Conservation (phyloP, 2,888 invertebrate genomes). For the Hipparchia semele region DNA sequence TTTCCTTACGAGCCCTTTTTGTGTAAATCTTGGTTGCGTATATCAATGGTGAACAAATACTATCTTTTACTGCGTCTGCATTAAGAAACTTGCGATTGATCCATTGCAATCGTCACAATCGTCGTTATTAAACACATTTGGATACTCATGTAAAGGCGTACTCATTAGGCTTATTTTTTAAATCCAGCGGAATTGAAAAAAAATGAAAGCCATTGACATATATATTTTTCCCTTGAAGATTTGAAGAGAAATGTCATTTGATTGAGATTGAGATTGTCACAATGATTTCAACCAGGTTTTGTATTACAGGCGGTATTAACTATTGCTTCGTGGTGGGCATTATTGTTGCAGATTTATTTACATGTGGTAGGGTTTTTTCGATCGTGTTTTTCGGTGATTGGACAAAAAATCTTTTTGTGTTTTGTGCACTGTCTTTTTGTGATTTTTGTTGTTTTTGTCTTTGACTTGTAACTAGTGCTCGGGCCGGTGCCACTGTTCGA, state of each 20-base stretch:
- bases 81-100: background rate
- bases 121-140: background rate
- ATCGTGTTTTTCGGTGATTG: conserved; percentile 66
- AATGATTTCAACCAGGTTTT: background rate
- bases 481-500: conserved; percentile 43
- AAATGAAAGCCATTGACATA: too few species aligned
- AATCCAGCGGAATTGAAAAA: too few species aligned
- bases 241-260: too few species aligned
- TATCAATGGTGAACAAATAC: conserved; percentile 29
- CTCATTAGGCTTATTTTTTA: too few species aligned
- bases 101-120: background rate
- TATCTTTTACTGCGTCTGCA: conserved; percentile 16
- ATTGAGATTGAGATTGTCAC: conserved; percentile 5
- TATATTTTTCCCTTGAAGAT: too few species aligned
- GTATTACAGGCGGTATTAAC: conserved; percentile 25
- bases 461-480: conserved; percentile 52
- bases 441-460: conserved; percentile 51
- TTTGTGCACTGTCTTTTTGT: conserved; percentile 46
- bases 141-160: background rate
- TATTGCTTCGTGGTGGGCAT: conserved; percentile 66
- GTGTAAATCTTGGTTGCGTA: conserved; percentile 46
- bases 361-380: conserved; percentile 68
- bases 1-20: background rate
- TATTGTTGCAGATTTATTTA: conserved; percentile 72
- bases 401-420: conserved; percentile 56